Base-by-base conservation (phyloP, 2,113 vertebrate genomes). In the Coptodon bakossiorum region DNA sequence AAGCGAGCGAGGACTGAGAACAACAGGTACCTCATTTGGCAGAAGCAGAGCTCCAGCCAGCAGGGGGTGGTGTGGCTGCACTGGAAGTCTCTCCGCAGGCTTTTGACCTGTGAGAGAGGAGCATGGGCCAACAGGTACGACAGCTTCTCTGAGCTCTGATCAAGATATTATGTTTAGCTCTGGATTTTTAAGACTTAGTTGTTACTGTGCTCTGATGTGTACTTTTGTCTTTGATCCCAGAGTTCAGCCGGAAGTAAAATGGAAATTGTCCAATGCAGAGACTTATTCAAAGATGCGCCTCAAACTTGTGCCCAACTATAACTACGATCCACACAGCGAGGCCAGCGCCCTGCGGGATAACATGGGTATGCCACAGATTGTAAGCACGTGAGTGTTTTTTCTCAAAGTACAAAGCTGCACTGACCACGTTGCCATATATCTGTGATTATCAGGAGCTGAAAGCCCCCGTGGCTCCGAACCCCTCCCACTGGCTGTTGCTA, bases 251-350 rank as follows among this genome's bases (percentile, higher is more conserved):
- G 92, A 96, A 82, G 96, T 97, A 11, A 97, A 92, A 73, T 98
- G 97, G 97, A 99, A 98, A 88, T 86, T 99, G 73, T 99, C 99
- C 0, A 97, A 91, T 0, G 98, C 97, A 0, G 99, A 99, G 95
- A 99, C 98, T 0, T 99, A 99, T 90, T 99, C 98, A 2, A 96
- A 98, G 57, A 99, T 99, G 99, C 97, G 99, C 31, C 95, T 99
- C 78, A 99, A 99, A 92, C 96, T 99, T 76, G 98, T 99, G n/a
- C 98, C 98, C 88, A 99, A 99, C 95, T 96, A 98, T 90, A 96
- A 96, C 89, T 98, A 98, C 0, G 98, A 98, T 90, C 87, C 96
- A 3, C 98, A 99, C 90, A 53, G 78, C 40, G 99, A 99, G 86
- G 98, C 99, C 92, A 99, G 98, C 0, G 99, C 99, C n/a, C 96